Conservation (phyloP, 2,797 vertebrate species). For the Acipenser ruthenus region DNA sequence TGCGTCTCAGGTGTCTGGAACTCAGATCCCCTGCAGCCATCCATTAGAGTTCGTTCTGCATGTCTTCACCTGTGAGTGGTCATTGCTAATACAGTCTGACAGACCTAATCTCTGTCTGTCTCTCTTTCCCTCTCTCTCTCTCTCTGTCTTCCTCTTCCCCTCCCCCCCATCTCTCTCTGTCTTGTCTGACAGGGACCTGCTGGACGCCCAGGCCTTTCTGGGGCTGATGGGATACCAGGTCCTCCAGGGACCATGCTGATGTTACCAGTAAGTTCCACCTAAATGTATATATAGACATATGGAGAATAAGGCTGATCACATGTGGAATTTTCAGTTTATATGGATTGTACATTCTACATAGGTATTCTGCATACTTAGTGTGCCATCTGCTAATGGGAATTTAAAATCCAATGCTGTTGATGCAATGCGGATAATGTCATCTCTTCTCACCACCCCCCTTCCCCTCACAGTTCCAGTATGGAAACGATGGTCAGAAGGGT, state of each 20-base stretch:
- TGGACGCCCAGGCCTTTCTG: slow-evolving; percentile 73
- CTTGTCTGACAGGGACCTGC: slow-evolving; percentile 61
- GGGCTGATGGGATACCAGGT: slow-evolving; percentile 74
- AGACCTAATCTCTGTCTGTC: not conserved
- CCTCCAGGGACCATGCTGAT: slow-evolving; percentile 77
- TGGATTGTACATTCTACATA: not conserved
- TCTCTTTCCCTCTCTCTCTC: not conserved
- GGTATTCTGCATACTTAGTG: not conserved
- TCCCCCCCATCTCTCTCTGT: not conserved
- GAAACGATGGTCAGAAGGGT: slow-evolving; percentile 70
- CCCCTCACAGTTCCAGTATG: slow-evolving; percentile 68
- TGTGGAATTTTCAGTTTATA: not conserved
- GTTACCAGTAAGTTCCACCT: slow-evolving; percentile 68
- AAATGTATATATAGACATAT: too few relatives aligned
- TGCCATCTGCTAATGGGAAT: not conserved
- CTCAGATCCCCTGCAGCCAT: not conserved
- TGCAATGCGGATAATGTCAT: too few relatives aligned
- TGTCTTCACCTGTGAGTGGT: not conserved
- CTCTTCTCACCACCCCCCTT: not conserved
- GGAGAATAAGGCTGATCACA: not conserved
- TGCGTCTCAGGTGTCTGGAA: not conserved
- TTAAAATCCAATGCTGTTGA: too few relatives aligned
- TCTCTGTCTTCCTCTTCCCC: too few relatives aligned
- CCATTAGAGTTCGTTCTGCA: not conserved
- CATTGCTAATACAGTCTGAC: not conserved